Conservation (phyloP, 1,140 invertebrate species). For the Camponotus pennsylvanicus region DNA sequence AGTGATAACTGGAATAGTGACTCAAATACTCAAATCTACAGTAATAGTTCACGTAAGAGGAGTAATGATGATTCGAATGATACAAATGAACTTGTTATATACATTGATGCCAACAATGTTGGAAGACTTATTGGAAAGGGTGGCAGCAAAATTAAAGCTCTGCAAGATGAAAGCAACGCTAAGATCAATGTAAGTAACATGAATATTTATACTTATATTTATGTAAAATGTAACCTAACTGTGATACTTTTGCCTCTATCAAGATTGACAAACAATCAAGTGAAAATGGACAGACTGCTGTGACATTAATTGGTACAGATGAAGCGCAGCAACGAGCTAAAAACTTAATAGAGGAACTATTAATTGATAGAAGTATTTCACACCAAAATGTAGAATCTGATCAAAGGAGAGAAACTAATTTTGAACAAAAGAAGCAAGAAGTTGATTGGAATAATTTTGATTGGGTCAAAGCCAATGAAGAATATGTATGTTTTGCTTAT, state of each 20-base stretch:
- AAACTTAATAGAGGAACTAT: conserved; percentile 86
- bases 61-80: not conserved
- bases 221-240: conserved; percentile 6
- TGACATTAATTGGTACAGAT: conserved; percentile 86
- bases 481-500: conserved; percentile 71
- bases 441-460: conserved; percentile 49
- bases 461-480: conserved; percentile 32
- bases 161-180: conserved; percentile 88
- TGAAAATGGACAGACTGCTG: conserved; percentile 80
- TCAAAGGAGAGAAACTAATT: not conserved
- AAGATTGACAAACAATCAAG: conserved; percentile 78
- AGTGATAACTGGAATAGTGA: not conserved
- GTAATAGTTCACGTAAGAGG: not conserved
- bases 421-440: not conserved
- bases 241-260: conserved; percentile 37
- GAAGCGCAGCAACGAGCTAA: conserved; percentile 86
- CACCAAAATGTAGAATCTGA: not conserved
- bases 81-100: conserved; percentile 13
- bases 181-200: conserved; percentile 85
- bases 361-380: conserved; percentile 46
- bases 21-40: not conserved
- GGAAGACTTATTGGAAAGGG: conserved; percentile 89
- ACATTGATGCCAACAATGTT: conserved; percentile 77
- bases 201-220: not conserved
- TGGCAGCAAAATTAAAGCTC: conserved; percentile 91